A percentile compares a stretch with the other conserved stretches of the same genome.
phyloP scores from a whole-genome alignment of 2,888 invertebrate species.

The Notodonta dromedarius region DNA sequence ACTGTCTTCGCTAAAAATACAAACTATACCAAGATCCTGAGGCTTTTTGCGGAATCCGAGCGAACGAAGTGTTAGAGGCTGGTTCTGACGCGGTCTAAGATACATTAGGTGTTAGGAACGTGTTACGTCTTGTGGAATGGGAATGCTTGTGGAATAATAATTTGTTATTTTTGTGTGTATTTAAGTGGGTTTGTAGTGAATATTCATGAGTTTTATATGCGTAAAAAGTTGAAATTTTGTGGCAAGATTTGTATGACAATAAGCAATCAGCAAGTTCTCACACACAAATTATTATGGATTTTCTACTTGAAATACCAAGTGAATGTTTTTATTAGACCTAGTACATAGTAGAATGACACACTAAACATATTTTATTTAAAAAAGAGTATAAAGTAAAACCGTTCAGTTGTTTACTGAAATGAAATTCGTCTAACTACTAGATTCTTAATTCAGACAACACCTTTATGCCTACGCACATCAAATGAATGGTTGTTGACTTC shows the following conservation, averaged over 20 bases:
- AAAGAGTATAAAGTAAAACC: slow-evolving; percentile 38
- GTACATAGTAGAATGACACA: slow-evolving; percentile 5
- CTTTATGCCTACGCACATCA: slow-evolving; percentile 61
- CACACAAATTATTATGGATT: too few species aligned
- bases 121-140: neutral
- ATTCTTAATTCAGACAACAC: slow-evolving; percentile 76
- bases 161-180: too few species aligned
- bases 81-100: slow-evolving; percentile 1
- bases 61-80: slow-evolving; percentile 21
- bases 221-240: too few species aligned
- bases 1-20: slow-evolving; percentile 29
- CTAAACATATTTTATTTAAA: slow-evolving; percentile 29
- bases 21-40: slow-evolving; percentile 34
- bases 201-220: too few species aligned
- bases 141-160: too few species aligned
- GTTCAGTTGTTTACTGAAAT: slow-evolving; percentile 65
- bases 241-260: too few species aligned
- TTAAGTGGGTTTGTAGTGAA: too few species aligned
- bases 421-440: slow-evolving; percentile 62
- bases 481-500: slow-evolving; percentile 58
- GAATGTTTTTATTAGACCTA: too few species aligned
- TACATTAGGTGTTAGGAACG: neutral
- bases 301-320: too few species aligned
- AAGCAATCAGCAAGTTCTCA: too few species aligned
- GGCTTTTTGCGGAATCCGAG: slow-evolving; percentile 22